These are phyloP conservation scores for Epinephelus moara DNA, from an alignment of 2,113 vertebrate genomes.

Conservation along the genomic window DNA sequence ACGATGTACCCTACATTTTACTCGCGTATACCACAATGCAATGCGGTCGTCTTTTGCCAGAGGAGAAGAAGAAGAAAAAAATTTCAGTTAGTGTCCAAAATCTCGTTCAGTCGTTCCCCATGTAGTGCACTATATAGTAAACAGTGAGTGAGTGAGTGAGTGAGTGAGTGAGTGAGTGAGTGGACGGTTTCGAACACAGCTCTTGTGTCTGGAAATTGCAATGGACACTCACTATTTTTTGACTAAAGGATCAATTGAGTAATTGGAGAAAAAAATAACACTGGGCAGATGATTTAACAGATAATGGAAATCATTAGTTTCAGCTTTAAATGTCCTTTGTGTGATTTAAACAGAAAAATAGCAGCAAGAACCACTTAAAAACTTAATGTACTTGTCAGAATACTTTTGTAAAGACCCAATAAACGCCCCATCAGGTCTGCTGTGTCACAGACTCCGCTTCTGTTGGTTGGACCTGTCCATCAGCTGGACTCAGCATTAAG, in stretches of 20 bases:
- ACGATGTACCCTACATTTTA: too few relatives aligned
- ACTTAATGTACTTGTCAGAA: constrained; percentile 24
- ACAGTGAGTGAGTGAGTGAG: too few relatives aligned
- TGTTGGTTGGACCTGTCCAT: constrained; percentile 11
- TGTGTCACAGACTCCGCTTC: constrained; percentile 6
- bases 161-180: too few relatives aligned
- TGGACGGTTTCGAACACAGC: too few relatives aligned
- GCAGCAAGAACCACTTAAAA: background rate
- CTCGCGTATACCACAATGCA: too few relatives aligned
- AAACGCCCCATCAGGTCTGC: background rate
- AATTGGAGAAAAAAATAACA: background rate
- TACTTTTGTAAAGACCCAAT: background rate
- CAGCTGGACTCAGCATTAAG: constrained; percentile 5
- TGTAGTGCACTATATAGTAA: too few relatives aligned
- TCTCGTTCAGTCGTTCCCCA: too few relatives aligned
- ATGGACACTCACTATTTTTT: background rate
- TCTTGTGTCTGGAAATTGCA: background rate
- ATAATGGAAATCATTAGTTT: background rate
- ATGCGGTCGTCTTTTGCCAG: too few relatives aligned
- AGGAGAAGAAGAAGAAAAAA: too few relatives aligned
- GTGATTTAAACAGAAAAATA: background rate
- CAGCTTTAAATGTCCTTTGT: background rate
- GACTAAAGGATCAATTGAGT: background rate
- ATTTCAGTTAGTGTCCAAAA: too few relatives aligned
- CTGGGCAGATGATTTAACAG: background rate